Base-by-base conservation (phyloP, 2,888 invertebrate genomes). In the Dryococelus australis region DNA sequence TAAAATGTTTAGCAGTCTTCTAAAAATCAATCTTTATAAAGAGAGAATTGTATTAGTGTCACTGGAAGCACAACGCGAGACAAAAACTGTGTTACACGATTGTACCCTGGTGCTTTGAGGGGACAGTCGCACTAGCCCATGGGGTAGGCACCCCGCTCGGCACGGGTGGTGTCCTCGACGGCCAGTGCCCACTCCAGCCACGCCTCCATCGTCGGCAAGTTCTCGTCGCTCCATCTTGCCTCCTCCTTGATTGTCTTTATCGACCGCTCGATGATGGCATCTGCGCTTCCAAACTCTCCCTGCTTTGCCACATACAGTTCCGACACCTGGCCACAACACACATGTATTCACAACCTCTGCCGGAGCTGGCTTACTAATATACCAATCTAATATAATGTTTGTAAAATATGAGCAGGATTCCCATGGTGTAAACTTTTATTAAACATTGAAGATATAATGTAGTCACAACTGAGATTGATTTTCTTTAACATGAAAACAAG, bases 151-250 rank as follows among this genome's bases (percentile, higher is more conserved):
- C 83, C 83, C 28, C 83, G 28, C 83, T 83, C 83, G 20, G 28
- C 43, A 3, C 24, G 13, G 83, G 24, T n/a, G 20, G 16, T 35
- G 83, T 83, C 83, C 43, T 83, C 83, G 8, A 24, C 35, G 97
- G 97, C 97, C 97, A 24, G 96, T 97, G 95, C 97, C 97, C 87
- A 86, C 87, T 95, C 95, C 4, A 97, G 92, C 97, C 97, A 97
- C 16, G 93, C 92, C 88, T 96, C 95, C 80, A 97, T 96, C 0
- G 95, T 94, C 0, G 96, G 96, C 8, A 97, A 91, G 91, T 96
- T 97, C 86, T 95, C 95, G 86, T 95, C 94, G 65, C 96, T 96
- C 97, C 97, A 97, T 90, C 95, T 94, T 0, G 95, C 95, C 91
- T 96, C 96, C 90, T 96, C 96, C 89, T 95, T 94, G 83, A 97